Evolutionary conservation across 2,797 vertebrate genomes (phyloP), one percentile per base, ranked within the genome.

Genomic region (Etheostoma nigrum): DNA sequence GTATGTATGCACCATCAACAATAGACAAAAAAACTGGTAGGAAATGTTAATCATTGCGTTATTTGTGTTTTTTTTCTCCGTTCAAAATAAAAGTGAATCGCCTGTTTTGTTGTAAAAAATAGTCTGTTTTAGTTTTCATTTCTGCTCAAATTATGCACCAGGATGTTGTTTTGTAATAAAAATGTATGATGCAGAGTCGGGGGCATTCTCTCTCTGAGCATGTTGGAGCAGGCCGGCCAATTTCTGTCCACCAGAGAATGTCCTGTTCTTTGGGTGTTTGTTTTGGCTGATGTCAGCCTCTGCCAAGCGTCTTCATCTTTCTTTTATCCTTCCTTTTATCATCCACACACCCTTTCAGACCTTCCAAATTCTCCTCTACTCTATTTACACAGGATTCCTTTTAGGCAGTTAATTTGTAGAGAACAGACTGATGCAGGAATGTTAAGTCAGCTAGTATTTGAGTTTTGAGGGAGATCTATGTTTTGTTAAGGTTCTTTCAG

Each of bases 191-290:
- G 85, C 73, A 81, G 47, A 59, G 58, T 80, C 13, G 14, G 83
- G 91, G 81, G 87, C 86, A 82, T 83, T 71, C 75, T 84, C 54
- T 74, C 70, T 71, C 70, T 19, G 18, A 88, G 83, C 73, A 67
- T 82, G 66, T 64, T 61, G 65, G 89, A 92, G 91, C 86, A 82
- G 76, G 76, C 82, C 79, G 53, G 81, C 89, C 87, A 85, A 79
- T 91, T 89, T 93, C 80, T 88, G 85, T 85, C 83, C 5, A 11
- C 83, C 18, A 84, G 87, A 88, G 93, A 93, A 94, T 93, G 91
- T 94, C 90, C 93, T 93, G 92, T 94, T 93, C 93, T 87, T 70
- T 74, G 67, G 80, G 62, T 94, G 93, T 93, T 95, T 94, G 90
- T 91, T 94, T 93, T 94, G 91, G 92, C 88, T 86, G 82, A 84